Evolutionary conservation across 2,113 vertebrate species (phyloP).

Genomic region (Phodopus roborovskii): DNA sequence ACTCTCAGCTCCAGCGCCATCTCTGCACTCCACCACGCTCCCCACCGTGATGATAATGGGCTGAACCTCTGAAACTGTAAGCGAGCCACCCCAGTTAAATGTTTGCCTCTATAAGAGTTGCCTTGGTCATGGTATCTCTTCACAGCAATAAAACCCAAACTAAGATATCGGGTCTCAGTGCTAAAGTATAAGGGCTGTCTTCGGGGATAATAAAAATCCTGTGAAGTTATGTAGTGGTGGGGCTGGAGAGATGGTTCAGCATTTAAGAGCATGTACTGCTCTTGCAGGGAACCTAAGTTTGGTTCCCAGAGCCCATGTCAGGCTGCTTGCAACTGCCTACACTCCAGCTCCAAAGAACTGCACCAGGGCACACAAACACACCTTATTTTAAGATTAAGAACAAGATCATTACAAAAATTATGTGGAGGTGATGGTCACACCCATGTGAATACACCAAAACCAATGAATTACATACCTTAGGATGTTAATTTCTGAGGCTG

Average conservation of each 20-base stretch:
- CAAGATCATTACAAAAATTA: neutral
- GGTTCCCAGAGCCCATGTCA: neutral
- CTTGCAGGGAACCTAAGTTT: neutral
- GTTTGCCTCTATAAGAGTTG: too few relatives aligned
- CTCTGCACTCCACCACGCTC: too few relatives aligned
- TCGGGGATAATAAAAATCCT: neutral
- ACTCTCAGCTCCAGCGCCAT: too few relatives aligned
- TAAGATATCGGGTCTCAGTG: neutral
- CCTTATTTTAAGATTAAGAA: neutral
- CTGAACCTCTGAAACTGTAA: too few relatives aligned
- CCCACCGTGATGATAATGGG: too few relatives aligned
- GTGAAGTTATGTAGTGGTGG: neutral
- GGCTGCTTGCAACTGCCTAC: neutral
- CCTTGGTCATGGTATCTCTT: too few relatives aligned
- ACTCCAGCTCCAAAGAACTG: neutral
- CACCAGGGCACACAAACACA: neutral
- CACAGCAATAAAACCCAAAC: too few relatives aligned
- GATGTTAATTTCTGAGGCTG: neutral
- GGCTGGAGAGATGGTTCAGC: neutral
- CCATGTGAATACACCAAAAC: neutral
- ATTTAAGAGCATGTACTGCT: neutral
- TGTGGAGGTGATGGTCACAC: neutral
- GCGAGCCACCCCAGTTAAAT: too few relatives aligned
- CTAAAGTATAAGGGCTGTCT: neutral
- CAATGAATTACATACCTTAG: neutral